These are phyloP conservation scores for Bovichtus diacanthus DNA, from an alignment of 2,797 vertebrate genomes.

Conservation along the genomic window DNA sequence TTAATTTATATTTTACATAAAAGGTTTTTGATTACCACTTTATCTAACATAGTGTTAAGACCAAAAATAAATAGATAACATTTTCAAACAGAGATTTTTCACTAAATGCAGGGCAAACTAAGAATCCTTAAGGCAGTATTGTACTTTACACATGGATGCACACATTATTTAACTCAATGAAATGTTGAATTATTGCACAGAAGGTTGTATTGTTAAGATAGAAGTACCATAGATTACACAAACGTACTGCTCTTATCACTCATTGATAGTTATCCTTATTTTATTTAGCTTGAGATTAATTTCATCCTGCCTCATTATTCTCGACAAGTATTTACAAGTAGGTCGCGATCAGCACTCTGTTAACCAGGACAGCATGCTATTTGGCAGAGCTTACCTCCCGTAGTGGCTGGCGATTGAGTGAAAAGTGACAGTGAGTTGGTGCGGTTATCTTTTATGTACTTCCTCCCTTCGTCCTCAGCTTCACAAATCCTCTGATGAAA, in stretches of 20 bases:
- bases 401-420: conserved; percentile 23
- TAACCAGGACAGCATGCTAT: neutral
- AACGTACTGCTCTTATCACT: no score
- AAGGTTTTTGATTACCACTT: neutral
- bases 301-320: neutral
- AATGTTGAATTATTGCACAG: neutral
- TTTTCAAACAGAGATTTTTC: neutral
- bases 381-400: conserved; percentile 69
- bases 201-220: neutral
- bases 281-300: neutral
- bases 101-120: neutral
- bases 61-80: neutral
- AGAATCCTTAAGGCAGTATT: neutral
- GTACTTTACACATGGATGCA: neutral
- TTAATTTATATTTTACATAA: neutral
- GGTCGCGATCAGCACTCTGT: neutral
- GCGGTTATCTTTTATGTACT: conserved; percentile 55
- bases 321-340: neutral
- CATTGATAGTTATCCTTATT: neutral
- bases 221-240: neutral
- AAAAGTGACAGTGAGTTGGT: conserved; percentile 23
- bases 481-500: conserved; percentile 53
- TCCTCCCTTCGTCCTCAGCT: conserved; percentile 50
- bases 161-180: neutral
- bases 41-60: neutral